Evolutionary conservation across 2,888 invertebrate species (phyloP).

Genomic region (Sclerodermus sp.): DNA sequence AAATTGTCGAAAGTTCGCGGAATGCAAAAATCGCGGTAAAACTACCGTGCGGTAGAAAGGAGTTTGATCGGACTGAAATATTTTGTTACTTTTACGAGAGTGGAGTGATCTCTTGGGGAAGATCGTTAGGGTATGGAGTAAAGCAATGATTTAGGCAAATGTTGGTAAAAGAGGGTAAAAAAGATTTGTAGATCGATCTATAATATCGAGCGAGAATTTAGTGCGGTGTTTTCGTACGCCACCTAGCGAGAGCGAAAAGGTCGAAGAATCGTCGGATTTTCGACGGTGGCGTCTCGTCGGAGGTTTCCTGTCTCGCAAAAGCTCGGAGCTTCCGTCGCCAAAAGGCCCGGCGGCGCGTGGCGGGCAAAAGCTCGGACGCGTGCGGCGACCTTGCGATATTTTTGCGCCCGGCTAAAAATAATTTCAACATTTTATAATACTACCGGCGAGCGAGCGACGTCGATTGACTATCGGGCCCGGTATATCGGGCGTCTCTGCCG

Average conservation of each 20-base stretch:
- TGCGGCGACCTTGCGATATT: slow-evolving; percentile 56
- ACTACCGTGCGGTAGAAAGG: no score
- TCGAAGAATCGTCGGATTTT: neutral
- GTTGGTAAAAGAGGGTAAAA: no score
- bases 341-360: slow-evolving; percentile 21
- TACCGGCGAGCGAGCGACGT: slow-evolving; percentile 24
- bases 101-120: no score
- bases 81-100: no score
- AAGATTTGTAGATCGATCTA: no score
- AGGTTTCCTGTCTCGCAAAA: slow-evolving; percentile 7
- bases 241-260: neutral
- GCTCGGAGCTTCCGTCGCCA: slow-evolving; percentile 16
- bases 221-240: neutral
- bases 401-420: slow-evolving; percentile 54
- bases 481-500: neutral
- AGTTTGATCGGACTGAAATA: no score
- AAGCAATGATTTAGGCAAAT: no score
- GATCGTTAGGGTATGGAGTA: no score
- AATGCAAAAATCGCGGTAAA: no score
- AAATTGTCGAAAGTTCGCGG: no score
- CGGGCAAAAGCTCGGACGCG: slow-evolving; percentile 33
- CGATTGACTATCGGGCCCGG: slow-evolving; percentile 21
- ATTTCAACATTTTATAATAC: slow-evolving; percentile 51
- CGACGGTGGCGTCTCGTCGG: slow-evolving; percentile 26
- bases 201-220: slow-evolving; percentile 16